These are phyloP conservation scores for Acrocera orbiculus DNA, from an alignment of 2,888 invertebrate species.

Conservation along the genomic window DNA sequence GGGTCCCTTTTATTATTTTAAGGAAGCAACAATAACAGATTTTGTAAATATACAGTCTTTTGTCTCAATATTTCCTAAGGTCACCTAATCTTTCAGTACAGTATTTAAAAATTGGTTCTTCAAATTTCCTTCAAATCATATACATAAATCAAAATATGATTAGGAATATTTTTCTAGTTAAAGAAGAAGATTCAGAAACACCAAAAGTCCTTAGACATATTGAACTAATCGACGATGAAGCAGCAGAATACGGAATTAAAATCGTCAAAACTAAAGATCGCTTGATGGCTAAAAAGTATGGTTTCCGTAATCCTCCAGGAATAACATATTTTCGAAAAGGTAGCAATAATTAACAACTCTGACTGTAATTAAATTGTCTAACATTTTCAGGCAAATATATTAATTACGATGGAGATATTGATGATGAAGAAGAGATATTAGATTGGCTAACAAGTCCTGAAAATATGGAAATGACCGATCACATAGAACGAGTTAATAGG, in stretches of 20 bases:
- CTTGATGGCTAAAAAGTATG: conserved; percentile 86
- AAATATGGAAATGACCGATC: conserved; percentile 86
- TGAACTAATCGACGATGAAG: conserved; percentile 82
- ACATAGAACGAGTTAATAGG: conserved; percentile 76
- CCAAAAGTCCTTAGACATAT: conserved; percentile 67
- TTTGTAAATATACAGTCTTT: too few species aligned
- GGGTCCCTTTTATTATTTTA: too few species aligned
- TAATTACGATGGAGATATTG: conserved; percentile 84
- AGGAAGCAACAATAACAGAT: too few species aligned
- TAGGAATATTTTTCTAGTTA: conserved; percentile 40
- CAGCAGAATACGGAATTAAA: conserved; percentile 78
- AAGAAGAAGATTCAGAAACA: conserved; percentile 65
- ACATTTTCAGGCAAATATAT: conserved; percentile 46
- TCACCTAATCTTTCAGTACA: too few species aligned
- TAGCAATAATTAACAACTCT: not conserved
- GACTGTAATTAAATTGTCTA: not conserved
- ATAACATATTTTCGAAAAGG: conserved; percentile 80
- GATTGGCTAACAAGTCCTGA: conserved; percentile 88
- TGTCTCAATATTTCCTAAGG: too few species aligned
- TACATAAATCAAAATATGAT: too few species aligned
- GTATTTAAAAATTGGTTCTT: too few species aligned
- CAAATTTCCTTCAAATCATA: too few species aligned
- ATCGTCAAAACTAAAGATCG: conserved; percentile 74
- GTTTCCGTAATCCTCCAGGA: conserved; percentile 75
- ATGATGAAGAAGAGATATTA: conserved; percentile 69